Percentiles rank a stretch among this genome's conserved stretches.
Conservation (phyloP, 1,140 invertebrate genomes). For the Luehdorfia chinensis region DNA sequence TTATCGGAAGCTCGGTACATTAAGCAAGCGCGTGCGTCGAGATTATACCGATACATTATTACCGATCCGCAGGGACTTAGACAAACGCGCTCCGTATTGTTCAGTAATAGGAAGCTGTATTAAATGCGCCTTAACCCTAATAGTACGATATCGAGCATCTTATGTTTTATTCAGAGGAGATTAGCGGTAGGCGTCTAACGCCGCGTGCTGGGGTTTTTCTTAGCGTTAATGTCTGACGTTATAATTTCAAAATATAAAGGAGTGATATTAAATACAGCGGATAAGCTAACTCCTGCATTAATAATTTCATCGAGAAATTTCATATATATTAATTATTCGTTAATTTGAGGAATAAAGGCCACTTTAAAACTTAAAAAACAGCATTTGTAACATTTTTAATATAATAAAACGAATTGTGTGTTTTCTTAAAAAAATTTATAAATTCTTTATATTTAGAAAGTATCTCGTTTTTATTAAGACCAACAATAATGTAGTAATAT, state of each 20-base stretch:
- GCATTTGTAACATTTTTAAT: no score
- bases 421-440: no score
- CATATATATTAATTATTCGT: no score
- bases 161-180: constrained; percentile 72
- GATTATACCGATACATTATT: no score
- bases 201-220: constrained; percentile 48
- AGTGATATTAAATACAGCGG: neutral
- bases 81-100: constrained; percentile 42
- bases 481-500: no score
- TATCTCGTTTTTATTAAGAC: no score
- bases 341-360: no score
- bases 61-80: constrained; percentile 32
- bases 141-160: constrained; percentile 64
- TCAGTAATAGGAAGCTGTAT: constrained; percentile 61
- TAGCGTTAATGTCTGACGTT: constrained; percentile 46
- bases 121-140: constrained; percentile 64
- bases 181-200: constrained; percentile 50
- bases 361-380: no score
- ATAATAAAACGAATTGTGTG: no score
- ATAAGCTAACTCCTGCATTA: no score
- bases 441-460: no score
- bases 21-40: constrained; percentile 44
- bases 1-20: constrained; percentile 39
- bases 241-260: neutral
- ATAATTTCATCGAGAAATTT: no score